Conservation (phyloP, 1,140 invertebrate species). For the Muscidifurax raptorellus region DNA sequence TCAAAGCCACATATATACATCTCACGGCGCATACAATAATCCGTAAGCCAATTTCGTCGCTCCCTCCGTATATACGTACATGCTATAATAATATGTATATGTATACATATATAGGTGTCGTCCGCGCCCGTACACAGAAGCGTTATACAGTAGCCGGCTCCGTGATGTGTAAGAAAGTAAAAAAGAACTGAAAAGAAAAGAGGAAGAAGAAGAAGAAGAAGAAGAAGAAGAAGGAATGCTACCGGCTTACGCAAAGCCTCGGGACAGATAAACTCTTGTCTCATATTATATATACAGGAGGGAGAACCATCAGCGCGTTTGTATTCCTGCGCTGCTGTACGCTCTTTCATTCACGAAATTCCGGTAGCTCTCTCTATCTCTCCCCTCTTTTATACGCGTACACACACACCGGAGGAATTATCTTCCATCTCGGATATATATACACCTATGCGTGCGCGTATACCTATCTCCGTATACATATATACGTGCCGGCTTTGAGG, state of each 20-base stretch:
- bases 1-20: neutral
- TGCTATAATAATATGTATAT: neutral
- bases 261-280: constrained; percentile 42
- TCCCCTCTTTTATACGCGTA: neutral
- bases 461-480: neutral
- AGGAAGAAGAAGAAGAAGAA: constrained; percentile 26
- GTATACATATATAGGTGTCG: neutral
- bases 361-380: constrained; percentile 41
- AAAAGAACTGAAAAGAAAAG: constrained; percentile 20
- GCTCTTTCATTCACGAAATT: constrained; percentile 60
- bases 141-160: neutral
- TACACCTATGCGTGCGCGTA: neutral
- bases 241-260: constrained; percentile 68
- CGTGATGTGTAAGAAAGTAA: constrained; percentile 53
- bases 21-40: neutral
- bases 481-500: neutral
- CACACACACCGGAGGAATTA: constrained; percentile 31
- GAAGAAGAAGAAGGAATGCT: constrained; percentile 53
- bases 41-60: neutral
- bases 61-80: neutral
- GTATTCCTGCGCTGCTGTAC: constrained; percentile 38
- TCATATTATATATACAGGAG: neutral
- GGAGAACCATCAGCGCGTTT: constrained; percentile 35
- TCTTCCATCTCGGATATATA: constrained; percentile 40
- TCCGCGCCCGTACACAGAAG: too few species aligned